Evolutionary conservation across 2,113 vertebrate genomes (phyloP), one percentile per base, ranked within the genome.

Genomic region (Phoxinus phoxinus): DNA sequence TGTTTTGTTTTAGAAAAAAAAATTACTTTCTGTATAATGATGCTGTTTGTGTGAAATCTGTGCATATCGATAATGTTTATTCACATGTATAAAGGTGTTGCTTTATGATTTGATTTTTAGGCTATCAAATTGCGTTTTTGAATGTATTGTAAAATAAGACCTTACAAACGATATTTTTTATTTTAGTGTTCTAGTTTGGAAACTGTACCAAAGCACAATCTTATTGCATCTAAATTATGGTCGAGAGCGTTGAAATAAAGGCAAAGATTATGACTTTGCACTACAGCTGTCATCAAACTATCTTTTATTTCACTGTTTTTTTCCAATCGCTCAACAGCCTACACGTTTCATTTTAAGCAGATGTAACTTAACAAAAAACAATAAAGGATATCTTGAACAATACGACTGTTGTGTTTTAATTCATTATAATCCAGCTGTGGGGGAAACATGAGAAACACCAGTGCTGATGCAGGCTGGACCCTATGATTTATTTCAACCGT

Each of bases 271-370:
- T 87, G 61, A 86, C 58, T 61, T 85, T 84, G 85, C 83, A 88
- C 88, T 46, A 82, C 84, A 79, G 91, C 89, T 93, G 89, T 89
- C 3, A 1, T 93, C 94, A 95, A 95, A 94, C 93, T 88, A 75
- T 65, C 19, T 59, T 65, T 35, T 9, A 8, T 41, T 74, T 88
- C 9, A 44, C 2, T 27, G 44, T 61, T 17, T 0, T 80, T 19
- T 4, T 3, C 0, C 13, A 46, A 46, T 27, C 8, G 12, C 56
- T 61, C 15, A 27, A 25, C n/a, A n/a, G n/a, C n/a, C n/a, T 63
- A 41, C 77, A 5, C 21, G 0, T 65, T 67, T 79, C 3, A 3
- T 37, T n/a, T 58, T 77, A 86, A 84, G 41, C 75, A 58, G 76
- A 83, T 88, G 80, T 51, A 81, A 51, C 25, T n/a, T 81, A 76